These are phyloP conservation scores for Atta texana DNA, from an alignment of 1,140 invertebrate genomes.

Conservation along the genomic window DNA sequence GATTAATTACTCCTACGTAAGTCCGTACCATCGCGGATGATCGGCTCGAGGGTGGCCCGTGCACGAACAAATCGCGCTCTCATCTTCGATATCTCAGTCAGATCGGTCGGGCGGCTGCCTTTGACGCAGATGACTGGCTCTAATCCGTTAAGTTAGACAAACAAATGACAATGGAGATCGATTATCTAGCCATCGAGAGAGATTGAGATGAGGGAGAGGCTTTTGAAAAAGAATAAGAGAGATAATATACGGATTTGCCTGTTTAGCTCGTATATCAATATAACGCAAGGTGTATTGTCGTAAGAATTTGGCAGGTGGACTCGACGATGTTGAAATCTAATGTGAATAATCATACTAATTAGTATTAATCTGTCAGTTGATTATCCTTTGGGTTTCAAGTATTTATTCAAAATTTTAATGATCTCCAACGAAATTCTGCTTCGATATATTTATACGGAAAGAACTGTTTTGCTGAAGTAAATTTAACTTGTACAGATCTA, in stretches of 20 bases:
- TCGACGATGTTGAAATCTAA: slow-evolving; percentile 78
- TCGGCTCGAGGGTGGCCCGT: slow-evolving; percentile 77
- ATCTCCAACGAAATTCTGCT: background rate
- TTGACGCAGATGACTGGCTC: slow-evolving; percentile 78
- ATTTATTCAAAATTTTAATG: background rate
- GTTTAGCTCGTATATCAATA: slow-evolving; percentile 11
- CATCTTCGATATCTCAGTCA: slow-evolving; percentile 74
- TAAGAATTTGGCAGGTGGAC: slow-evolving; percentile 75
- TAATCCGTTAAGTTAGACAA: slow-evolving; percentile 81
- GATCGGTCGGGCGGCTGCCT: slow-evolving; percentile 77
- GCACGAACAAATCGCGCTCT: slow-evolving; percentile 68
- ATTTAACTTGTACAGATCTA: too few species aligned
- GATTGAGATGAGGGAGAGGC: slow-evolving; percentile 62
- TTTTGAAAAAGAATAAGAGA: background rate
- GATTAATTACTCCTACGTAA: slow-evolving; percentile 79
- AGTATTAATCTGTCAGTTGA: slow-evolving; percentile 75
- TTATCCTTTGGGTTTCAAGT: background rate
- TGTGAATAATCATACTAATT: slow-evolving; percentile 83
- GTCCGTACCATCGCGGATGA: slow-evolving; percentile 57
- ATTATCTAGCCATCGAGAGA: slow-evolving; percentile 64
- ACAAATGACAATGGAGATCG: slow-evolving; percentile 85
- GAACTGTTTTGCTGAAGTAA: too few species aligned
- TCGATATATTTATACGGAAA: background rate
- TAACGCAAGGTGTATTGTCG: slow-evolving; percentile 1
- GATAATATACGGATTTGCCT: slow-evolving; percentile 1